Evolutionary conservation across 2,113 vertebrate genomes (phyloP), one percentile per base, ranked within the genome.

Genomic region (Ammodytes marinus): DNA sequence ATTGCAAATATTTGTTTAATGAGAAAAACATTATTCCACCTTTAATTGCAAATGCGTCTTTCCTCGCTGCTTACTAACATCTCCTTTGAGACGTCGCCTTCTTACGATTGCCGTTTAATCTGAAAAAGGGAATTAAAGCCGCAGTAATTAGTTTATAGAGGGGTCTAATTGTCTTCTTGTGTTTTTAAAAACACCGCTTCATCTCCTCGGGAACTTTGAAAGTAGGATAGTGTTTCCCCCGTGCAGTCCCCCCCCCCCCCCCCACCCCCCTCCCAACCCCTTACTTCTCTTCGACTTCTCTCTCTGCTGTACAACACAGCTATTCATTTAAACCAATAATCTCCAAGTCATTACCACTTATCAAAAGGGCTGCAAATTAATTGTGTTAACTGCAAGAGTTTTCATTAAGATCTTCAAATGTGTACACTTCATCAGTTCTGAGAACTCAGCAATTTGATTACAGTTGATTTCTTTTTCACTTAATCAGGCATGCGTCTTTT

Each of bases 261-360:
- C n/a, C n/a, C n/a, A n/a, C n/a, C n/a, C 76, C 55, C 59, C 90
- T 67, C 27, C 27, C 27, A 27, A 27, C 27, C 27, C 27, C 27
- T 1, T 27, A 27, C 27, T 27, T 27, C 27, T 75, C 75, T 59
- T 85, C 86, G 87, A 83, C 76, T 89, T 86, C 86, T 74, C 80
- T 78, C 58, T 49, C 79, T 66, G 79, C 79, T 73, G 78, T 84
- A 79, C 88, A 89, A 88, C 86, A 91, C 80, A 93, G 90, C 92
- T 87, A 91, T 93, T 95, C 77, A 94, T 95, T 94, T 93, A 90
- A 94, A 89, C 87, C 90, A 94, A 94, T 94, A 91, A 94, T 94
- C 90, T 92, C 89, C 69, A 90, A 94, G 94, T 94, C 91, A 92
- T 93, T 94, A 90, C 86, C 90, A 91, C 90, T 91, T 93, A 95